Evolutionary conservation across 1,140 invertebrate genomes (phyloP), one percentile per base, ranked within the genome.

Genomic region (Drosophila gunungcola): DNA sequence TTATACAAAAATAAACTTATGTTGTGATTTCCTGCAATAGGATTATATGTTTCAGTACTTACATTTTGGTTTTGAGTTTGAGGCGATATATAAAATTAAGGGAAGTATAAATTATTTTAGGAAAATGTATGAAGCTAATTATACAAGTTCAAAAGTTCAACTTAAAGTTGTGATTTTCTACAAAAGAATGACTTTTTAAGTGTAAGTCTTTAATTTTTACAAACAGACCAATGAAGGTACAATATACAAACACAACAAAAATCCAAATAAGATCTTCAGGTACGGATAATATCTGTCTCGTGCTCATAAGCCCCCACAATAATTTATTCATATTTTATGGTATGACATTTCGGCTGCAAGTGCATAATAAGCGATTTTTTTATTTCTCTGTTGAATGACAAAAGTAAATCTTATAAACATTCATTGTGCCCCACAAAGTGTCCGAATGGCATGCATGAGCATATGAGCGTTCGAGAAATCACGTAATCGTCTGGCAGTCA

Each of bases 401-500:
- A 68, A 39, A 29, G 42, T 36, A 13, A 41, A 29, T 51, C 13
- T 9, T 36, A 39, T 70, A 49, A 57, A 42, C 64, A 70, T 72
- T 16, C 11, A 49, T 55, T 70, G 36, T 56, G 27, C 27, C 6
- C 6, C 13, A 41, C 42, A 56, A 39, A 55, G 67, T 6, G 12
- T 2, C n/a, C 41, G 32, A 36, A n/a, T 56, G 51, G 11, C 52
- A 41, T 32, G 58, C 41, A n/a, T 38, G 10, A 10, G 48, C 38
- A 67, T 38, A n/a, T 54, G 10, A 10, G 48, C 38, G 54, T 38
- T 67, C 25, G 36, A 53, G 41, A 36, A 29, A 67, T 70, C 67
- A 70, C 64, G 64, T 70, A 70, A 70, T 70, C 43, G 36, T 42
- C 55, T 32, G 43, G 13, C 48, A 52, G 49, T 61, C 58, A 52